Evolutionary conservation across 53 echinoderm and acorn worm genomes (phyloP), one percentile per base, ranked within the genome.

Genomic region (Echinarachnius parma): DNA sequence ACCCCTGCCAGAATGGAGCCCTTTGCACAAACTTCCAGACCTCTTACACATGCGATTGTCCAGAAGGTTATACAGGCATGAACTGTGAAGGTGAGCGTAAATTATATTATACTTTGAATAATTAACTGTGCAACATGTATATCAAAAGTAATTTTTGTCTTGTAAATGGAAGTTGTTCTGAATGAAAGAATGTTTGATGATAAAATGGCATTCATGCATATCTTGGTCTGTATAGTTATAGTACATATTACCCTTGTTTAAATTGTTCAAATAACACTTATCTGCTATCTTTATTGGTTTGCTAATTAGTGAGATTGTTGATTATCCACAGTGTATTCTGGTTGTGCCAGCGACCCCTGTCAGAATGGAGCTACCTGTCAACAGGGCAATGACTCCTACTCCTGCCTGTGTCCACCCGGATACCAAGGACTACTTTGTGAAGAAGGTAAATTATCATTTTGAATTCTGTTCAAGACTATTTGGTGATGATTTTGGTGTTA

Each of bases 341-440:
- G 57, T 4, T 57, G 57, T 57, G 57, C 5, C 57, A 57, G 57
- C 16, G 28, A 57, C 28, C 57, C 57, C 4, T 57, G 57, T 26
- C 57, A 57, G 57, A 57, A 57, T 26, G 57, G 57, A 26, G 57
- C 57, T n/a, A 57, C 57, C 57, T 57, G 57, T 26, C 26, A 23
- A 9, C 26, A 48, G 24, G 45, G 65, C 21, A 35, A 62, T 23
- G 36, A 34, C 36, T 55, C 56, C 33, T 84, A 84, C 57, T 16
- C 42, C 33, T 89, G 89, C 62, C 29, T 54, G 15, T 89, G 89
- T 31, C 68, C 57, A n/a, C 37, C 55, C 7, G 89, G 89, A 9
- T 89, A 62, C 44, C 68, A 46, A 32, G 89, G 89, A 30, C 28
- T 70, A 9, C 30, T 66, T 50, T 92, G 92, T 74, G 80, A 87